Conservation (phyloP, 2,113 vertebrate species). For the Eubucco bourcierii region DNA sequence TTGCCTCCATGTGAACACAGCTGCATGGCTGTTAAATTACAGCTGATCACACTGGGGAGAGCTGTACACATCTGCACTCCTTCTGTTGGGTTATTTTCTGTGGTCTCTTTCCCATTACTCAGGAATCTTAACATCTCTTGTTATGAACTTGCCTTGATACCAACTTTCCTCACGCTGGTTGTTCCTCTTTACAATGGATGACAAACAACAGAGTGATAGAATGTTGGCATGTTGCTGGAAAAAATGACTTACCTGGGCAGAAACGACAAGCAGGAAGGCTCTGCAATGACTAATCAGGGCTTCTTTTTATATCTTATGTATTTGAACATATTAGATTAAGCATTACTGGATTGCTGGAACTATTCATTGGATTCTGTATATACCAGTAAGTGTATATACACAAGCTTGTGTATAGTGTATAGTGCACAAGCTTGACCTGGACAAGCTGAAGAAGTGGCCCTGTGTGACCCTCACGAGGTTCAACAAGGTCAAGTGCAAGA, state of each 20-base stretch:
- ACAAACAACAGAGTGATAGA: not conserved
- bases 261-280: not conserved
- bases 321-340: not conserved
- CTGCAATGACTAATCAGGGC: not conserved
- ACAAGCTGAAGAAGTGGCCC: too few relatives aligned
- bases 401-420: too few relatives aligned
- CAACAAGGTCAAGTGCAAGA: too few relatives aligned
- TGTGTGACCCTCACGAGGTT: too few relatives aligned
- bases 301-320: not conserved
- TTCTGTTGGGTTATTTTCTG: not conserved
- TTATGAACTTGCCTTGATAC: not conserved
- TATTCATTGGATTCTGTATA: not conserved
- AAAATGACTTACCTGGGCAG: not conserved
- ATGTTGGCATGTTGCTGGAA: not conserved
- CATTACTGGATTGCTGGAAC: not conserved
- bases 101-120: not conserved
- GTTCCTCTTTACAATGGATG: not conserved
- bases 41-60: not conserved
- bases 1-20: not conserved
- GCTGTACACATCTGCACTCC: not conserved
- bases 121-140: not conserved
- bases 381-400: too few relatives aligned
- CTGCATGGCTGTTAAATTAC: not conserved
- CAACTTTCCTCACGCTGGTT: not conserved
- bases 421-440: not conserved